Conservation (phyloP, 64 coral and sea anemone genomes). For the Exaiptasia diaphana region DNA sequence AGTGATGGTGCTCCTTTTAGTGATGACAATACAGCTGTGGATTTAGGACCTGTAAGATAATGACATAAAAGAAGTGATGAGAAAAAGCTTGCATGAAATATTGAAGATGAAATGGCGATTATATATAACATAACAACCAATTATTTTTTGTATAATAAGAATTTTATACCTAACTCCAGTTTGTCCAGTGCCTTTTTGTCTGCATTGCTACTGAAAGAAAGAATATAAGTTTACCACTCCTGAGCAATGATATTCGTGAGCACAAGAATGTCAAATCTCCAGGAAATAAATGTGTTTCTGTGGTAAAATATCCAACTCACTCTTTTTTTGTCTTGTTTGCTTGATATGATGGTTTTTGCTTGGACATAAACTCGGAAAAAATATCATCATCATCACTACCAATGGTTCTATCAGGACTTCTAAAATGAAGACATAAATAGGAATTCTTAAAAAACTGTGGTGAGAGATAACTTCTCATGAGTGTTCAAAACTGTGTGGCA, state of each 20-base stretch:
- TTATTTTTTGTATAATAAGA: neutral
- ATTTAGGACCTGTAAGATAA: slow-evolving; percentile 2
- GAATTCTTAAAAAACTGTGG: too few species aligned
- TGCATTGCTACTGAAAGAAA: neutral
- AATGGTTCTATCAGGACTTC: slow-evolving; percentile 86
- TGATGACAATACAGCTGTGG: slow-evolving; percentile 46
- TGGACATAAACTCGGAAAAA: slow-evolving; percentile 67
- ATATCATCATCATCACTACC: slow-evolving; percentile 92
- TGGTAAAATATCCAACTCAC: slow-evolving; percentile 5
- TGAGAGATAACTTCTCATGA: too few species aligned
- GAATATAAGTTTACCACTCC: neutral
- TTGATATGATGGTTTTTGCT: slow-evolving; percentile 10
- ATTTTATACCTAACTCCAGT: slow-evolving; percentile 1
- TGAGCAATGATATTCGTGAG: neutral
- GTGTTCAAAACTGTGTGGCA: too few species aligned
- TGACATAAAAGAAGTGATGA: neutral
- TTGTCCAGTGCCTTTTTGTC: slow-evolving; percentile 10
- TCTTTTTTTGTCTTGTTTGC: neutral
- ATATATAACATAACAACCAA: too few species aligned
- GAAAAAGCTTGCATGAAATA: neutral
- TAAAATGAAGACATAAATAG: neutral
- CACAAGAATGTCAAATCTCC: neutral
- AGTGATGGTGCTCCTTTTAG: slow-evolving; percentile 73
- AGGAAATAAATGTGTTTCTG: neutral
- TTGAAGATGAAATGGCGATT: neutral